Evolutionary conservation across 2,113 vertebrate genomes (phyloP).

Genomic region (Pseudois nayaur): DNA sequence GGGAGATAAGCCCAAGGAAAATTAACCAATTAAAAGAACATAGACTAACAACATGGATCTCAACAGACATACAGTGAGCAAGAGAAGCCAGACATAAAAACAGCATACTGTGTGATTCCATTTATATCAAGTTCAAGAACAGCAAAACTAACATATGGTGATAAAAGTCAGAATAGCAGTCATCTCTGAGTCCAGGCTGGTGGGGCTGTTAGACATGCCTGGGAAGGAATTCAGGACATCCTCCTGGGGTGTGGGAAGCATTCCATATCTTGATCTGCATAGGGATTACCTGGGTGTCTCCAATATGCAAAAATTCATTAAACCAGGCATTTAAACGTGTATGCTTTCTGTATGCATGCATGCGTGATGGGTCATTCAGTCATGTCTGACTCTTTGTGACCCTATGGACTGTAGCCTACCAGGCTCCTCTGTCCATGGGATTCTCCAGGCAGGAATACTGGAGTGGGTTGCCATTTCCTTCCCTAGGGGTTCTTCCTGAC

Average conservation of each 20-base stretch:
- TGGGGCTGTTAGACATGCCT: not conserved
- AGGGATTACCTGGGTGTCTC: not conserved
- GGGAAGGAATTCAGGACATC: not conserved
- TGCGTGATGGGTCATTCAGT: not conserved
- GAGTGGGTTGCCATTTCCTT: not conserved
- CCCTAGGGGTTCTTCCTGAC: not conserved
- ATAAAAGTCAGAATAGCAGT: not conserved
- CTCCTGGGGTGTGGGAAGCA: not conserved
- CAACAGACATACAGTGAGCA: not conserved
- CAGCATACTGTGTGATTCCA: not conserved
- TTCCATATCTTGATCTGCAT: not conserved
- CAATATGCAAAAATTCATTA: not conserved
- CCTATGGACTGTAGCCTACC: not conserved
- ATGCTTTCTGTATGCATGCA: not conserved
- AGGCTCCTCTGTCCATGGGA: not conserved
- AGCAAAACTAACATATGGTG: not conserved
- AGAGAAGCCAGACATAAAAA: slow-evolving; percentile 5
- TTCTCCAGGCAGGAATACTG: not conserved
- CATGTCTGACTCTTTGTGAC: not conserved
- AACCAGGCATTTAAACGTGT: not conserved
- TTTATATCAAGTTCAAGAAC: not conserved
- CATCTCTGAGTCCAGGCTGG: not conserved
- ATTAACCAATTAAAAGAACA: not conserved
- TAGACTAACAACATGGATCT: not conserved
- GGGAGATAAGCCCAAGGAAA: not conserved